Conservation (phyloP, 2,113 vertebrate genomes). For the Ciconia boyciana region DNA sequence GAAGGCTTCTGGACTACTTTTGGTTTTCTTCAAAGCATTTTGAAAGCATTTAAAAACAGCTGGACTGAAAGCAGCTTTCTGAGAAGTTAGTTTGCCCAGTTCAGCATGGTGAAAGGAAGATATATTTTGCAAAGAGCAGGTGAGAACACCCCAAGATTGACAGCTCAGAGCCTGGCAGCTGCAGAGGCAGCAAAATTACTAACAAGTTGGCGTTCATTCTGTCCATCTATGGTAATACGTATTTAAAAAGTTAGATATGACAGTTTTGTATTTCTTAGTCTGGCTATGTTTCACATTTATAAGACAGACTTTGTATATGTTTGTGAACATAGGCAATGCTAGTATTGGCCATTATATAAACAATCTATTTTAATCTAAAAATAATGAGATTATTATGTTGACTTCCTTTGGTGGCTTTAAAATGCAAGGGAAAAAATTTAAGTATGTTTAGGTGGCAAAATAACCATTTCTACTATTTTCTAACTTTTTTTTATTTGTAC, state of each 20-base stretch:
- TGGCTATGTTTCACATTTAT: not conserved
- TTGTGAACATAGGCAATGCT: not conserved
- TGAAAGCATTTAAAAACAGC: not conserved
- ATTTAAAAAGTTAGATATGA: not conserved
- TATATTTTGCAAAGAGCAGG: not conserved
- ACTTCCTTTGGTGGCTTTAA: not conserved
- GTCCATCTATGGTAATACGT: not conserved
- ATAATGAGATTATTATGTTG: not conserved
- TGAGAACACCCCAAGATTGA: not conserved
- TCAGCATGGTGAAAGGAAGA: not conserved
- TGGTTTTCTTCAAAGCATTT: not conserved
- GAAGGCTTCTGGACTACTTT: not conserved
- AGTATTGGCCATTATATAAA: not conserved
- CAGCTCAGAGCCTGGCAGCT: not conserved
- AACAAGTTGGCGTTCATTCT: not conserved
- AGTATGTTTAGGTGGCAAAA: not conserved
- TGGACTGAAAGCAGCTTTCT: not conserved
- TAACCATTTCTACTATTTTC: not conserved
- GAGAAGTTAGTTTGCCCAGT: not conserved
- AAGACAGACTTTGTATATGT: not conserved
- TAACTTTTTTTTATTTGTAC: not conserved
- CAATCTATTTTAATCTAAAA: not conserved
- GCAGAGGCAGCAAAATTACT: not conserved
- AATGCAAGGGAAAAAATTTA: not conserved
- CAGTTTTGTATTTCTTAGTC: not conserved